These are phyloP conservation scores for Alethe castanea DNA, from an alignment of 2,113 vertebrate genomes.

Conservation along the genomic window DNA sequence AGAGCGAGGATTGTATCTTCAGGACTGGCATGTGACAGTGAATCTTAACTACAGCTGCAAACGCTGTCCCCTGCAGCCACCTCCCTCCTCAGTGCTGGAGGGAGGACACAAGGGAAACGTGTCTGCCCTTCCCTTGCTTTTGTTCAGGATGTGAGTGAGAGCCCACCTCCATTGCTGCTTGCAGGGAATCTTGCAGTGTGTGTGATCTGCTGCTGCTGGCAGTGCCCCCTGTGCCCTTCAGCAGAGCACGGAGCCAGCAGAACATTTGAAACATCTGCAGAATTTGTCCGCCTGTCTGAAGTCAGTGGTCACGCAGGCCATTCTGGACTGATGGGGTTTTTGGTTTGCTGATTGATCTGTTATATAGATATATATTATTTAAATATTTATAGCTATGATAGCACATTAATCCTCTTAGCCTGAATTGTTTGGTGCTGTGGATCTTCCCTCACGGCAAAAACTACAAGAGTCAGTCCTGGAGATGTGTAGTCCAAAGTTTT, in stretches of 20 bases:
- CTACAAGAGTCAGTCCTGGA: neutral
- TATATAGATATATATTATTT: neutral
- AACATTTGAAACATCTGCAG: neutral
- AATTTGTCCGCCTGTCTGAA: constrained; percentile 5
- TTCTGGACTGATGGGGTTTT: neutral
- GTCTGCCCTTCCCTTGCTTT: neutral
- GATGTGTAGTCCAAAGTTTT: neutral
- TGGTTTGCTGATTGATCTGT: neutral
- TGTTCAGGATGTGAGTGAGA: neutral
- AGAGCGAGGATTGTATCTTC: neutral
- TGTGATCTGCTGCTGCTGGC: neutral
- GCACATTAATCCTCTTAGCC: neutral
- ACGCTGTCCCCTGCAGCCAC: neutral
- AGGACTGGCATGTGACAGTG: neutral
- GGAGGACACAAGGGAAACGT: neutral
- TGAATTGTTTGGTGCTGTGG: neutral
- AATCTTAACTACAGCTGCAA: neutral
- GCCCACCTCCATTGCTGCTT: neutral
- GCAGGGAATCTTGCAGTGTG: neutral
- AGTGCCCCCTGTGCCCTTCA: constrained; percentile 28
- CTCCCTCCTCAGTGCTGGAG: neutral
- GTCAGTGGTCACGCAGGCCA: neutral
- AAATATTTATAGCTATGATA: neutral
- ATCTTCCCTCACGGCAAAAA: neutral
- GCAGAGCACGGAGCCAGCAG: neutral